Conservation (phyloP, 2,113 vertebrate genomes). For the Poeciliopsis occidentalis region DNA sequence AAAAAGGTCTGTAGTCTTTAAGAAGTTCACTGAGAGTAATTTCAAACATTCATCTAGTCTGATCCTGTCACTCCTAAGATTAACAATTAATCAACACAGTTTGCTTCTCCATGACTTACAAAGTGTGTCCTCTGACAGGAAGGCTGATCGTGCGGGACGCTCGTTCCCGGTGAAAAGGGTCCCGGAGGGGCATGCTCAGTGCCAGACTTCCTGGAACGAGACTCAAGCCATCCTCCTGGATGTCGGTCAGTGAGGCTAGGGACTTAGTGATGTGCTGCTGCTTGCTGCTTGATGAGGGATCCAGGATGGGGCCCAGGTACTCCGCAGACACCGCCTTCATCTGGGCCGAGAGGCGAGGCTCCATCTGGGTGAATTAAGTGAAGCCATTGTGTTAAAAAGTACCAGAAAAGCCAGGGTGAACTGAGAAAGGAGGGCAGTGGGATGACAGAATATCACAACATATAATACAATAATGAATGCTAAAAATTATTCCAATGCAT, state of each 20-base stretch:
- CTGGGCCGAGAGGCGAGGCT: conserved; percentile 91
- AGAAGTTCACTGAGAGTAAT: too few relatives aligned
- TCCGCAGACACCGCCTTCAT: conserved; percentile 95
- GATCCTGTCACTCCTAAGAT: not conserved
- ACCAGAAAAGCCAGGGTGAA: not conserved
- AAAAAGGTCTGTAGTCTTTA: too few relatives aligned
- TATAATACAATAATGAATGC: not conserved
- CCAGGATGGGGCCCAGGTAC: conserved; percentile 89
- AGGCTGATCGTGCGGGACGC: conserved; percentile 91
- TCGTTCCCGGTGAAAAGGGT: conserved; percentile 86
- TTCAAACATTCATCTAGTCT: too few relatives aligned
- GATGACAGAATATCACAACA: not conserved
- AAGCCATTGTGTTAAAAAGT: conserved; percentile 9
- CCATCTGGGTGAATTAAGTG: conserved; percentile 77
- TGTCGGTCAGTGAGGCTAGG: conserved; percentile 93
- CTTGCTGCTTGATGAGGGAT: conserved; percentile 79
- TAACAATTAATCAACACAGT: not conserved
- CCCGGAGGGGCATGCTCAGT: conserved; percentile 83
- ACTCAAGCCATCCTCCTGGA: conserved; percentile 85
- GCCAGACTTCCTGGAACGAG: conserved; percentile 67
- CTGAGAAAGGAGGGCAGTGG: not conserved
- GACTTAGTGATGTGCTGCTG: conserved; percentile 92
- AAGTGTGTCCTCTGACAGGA: conserved; percentile 91
- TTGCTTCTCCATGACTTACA: conserved; percentile 82
- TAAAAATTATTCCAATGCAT: not conserved